phyloP scores from a whole-genome alignment of 1,140 invertebrate species.

The Leptinotarsa lineolata region DNA sequence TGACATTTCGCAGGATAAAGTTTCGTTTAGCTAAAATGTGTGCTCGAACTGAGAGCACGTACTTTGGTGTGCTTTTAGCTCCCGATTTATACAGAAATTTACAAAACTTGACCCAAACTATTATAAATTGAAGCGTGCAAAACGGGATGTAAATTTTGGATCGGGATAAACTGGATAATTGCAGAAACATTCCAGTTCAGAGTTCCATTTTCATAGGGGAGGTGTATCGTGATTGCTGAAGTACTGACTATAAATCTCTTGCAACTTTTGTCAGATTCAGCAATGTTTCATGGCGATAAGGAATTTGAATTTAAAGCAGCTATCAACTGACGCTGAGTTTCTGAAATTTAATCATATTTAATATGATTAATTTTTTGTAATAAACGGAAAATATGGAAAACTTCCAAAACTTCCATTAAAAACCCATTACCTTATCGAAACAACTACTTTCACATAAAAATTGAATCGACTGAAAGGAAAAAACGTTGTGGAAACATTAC shows the following conservation, averaged over 20 bases:
- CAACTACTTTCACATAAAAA: no score
- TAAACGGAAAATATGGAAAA: no score
- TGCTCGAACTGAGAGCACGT: not conserved
- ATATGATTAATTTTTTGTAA: no score
- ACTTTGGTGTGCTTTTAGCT: not conserved
- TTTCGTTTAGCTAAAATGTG: not conserved
- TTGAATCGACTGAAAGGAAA: no score
- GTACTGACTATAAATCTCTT: not conserved
- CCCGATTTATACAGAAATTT: not conserved
- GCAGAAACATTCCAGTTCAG: no score
- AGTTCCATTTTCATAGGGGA: no score
- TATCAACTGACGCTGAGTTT: not conserved
- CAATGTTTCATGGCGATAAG: not conserved
- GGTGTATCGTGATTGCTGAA: not conserved
- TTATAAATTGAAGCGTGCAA: not conserved
- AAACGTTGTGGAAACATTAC: no score
- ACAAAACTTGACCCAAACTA: not conserved
- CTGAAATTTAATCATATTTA: no score
- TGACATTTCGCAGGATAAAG: constrained; percentile 1
- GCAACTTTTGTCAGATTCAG: not conserved
- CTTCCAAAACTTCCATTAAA: no score
- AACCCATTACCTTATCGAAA: no score
- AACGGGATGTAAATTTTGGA: not conserved
- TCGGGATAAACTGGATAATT: no score
- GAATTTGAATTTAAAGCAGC: not conserved